phyloP scores from a whole-genome alignment of 2,797 vertebrate species.

The Nannoperca obscura region DNA sequence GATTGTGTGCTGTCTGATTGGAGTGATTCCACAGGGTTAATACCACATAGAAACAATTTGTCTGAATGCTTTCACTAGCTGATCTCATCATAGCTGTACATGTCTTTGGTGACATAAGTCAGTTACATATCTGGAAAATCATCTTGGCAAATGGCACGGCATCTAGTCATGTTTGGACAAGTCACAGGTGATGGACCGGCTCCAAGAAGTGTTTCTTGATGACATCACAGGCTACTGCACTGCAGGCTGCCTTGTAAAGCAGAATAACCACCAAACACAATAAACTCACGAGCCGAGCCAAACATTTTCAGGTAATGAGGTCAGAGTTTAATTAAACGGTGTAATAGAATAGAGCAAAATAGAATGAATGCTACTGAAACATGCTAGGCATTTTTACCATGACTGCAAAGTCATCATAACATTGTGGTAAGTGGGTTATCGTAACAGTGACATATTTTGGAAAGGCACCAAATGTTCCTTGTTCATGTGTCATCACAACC shows the following conservation, averaged over 20 bases:
- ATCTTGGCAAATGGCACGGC: not conserved
- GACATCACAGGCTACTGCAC: conserved; percentile 19
- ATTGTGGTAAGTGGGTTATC: conserved; percentile 69
- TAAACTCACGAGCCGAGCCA: not conserved
- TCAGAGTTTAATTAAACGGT: conserved; percentile 8
- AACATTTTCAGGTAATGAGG: not conserved
- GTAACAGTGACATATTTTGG: conserved; percentile 73
- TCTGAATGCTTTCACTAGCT: conserved; percentile 22
- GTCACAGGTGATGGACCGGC: conserved; percentile 30
- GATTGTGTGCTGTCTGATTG: not conserved
- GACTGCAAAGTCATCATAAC: conserved; percentile 61
- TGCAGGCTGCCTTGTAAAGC: not conserved
- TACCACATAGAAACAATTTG: conserved; percentile 13
- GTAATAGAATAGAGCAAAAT: not conserved
- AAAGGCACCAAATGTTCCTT: conserved; percentile 75
- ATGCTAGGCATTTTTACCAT: conserved; percentile 27
- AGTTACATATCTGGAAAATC: conserved; percentile 35
- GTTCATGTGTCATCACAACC: conserved; percentile 77
- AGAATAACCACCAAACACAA: not conserved
- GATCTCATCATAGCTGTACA: conserved; percentile 30
- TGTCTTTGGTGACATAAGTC: conserved; percentile 29
- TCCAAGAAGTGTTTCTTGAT: conserved; percentile 35
- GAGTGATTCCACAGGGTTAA: not conserved
- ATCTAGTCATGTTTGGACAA: conserved; percentile 16
- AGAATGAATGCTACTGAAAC: conserved; percentile 17